Evolutionary conservation across 2,888 invertebrate species (phyloP).

Genomic region (Aplocera efformata): DNA sequence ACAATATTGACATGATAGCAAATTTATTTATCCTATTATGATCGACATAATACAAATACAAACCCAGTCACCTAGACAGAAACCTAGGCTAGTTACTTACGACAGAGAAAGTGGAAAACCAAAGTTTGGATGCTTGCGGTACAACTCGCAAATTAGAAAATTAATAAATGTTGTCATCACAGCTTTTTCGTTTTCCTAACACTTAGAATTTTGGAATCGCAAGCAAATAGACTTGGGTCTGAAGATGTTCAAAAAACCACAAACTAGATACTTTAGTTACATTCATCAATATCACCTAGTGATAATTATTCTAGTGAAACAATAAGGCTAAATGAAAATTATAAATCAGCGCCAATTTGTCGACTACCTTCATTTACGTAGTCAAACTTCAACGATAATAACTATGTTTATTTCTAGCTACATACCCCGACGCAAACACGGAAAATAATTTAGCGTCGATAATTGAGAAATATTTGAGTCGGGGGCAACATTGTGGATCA

Average conservation of each 20-base stretch:
- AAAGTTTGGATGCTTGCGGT: too few species aligned
- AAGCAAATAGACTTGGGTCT: too few species aligned
- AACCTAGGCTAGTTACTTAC: slow-evolving; percentile 4
- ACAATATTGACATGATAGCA: slow-evolving; percentile 63
- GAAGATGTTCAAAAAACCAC: slow-evolving; percentile 2
- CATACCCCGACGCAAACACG: slow-evolving; percentile 8
- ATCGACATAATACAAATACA: slow-evolving; percentile 61
- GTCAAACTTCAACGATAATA: slow-evolving; percentile 8
- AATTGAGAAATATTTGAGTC: not conserved
- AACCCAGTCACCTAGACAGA: slow-evolving; percentile 30
- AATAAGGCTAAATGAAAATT: slow-evolving; percentile 17
- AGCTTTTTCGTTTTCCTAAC: too few species aligned
- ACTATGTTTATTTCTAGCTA: slow-evolving; percentile 12
- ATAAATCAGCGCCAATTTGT: slow-evolving; percentile 15
- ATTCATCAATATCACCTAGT: slow-evolving; percentile 33
- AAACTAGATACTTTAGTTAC: slow-evolving; percentile 40
- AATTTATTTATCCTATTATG: slow-evolving; percentile 73
- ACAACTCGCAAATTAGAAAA: too few species aligned
- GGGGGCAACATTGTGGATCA: slow-evolving; percentile 3
- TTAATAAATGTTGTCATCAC: too few species aligned
- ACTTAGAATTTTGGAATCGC: too few species aligned
- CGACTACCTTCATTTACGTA: slow-evolving; percentile 3
- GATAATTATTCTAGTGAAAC: slow-evolving; percentile 30
- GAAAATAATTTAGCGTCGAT: too few species aligned
- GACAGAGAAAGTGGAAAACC: too few species aligned